Percentiles rank a stretch among this genome's conserved stretches.
Evolutionary conservation across 1,140 invertebrate genomes (phyloP).

Genomic region (Drosophila simulans): DNA sequence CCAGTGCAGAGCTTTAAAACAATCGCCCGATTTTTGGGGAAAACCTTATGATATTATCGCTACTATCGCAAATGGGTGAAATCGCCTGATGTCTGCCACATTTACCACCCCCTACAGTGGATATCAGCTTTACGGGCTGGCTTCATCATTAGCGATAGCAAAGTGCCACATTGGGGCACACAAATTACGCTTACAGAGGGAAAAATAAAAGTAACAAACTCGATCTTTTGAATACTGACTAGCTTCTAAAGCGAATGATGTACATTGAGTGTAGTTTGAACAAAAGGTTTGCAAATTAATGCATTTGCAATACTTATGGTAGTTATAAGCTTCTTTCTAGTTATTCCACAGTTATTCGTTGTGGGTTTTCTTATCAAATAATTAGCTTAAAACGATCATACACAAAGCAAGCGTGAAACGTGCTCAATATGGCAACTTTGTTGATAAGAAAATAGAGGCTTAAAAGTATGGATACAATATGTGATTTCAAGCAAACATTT

Average conservation of each 20-base stretch:
- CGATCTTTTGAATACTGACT: neutral
- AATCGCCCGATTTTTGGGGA: slow-evolving; percentile 3
- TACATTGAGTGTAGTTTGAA: no score
- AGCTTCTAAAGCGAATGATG: no score
- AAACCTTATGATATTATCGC: slow-evolving; percentile 42
- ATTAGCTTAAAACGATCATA: neutral
- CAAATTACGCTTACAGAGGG: neutral
- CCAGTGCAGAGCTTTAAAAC: slow-evolving; percentile 26
- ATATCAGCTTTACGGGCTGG: slow-evolving; percentile 3
- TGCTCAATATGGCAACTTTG: neutral
- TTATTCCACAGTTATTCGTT: no score
- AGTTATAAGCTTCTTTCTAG: no score
- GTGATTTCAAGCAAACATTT: no score
- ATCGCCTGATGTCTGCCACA: slow-evolving; percentile 34
- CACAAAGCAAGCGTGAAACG: neutral
- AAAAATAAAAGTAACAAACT: neutral
- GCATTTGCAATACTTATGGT: no score
- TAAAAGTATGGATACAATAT: no score
- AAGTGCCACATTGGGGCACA: slow-evolving; percentile 11
- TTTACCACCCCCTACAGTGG: slow-evolving; percentile 2
- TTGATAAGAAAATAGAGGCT: neutral
- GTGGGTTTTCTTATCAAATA: neutral
- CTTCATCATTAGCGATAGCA: slow-evolving; percentile 11
- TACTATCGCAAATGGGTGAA: slow-evolving; percentile 11
- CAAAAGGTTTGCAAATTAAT: no score